Base-by-base conservation (phyloP, 2,113 vertebrate genomes). In the Oenanthe melanoleuca region DNA sequence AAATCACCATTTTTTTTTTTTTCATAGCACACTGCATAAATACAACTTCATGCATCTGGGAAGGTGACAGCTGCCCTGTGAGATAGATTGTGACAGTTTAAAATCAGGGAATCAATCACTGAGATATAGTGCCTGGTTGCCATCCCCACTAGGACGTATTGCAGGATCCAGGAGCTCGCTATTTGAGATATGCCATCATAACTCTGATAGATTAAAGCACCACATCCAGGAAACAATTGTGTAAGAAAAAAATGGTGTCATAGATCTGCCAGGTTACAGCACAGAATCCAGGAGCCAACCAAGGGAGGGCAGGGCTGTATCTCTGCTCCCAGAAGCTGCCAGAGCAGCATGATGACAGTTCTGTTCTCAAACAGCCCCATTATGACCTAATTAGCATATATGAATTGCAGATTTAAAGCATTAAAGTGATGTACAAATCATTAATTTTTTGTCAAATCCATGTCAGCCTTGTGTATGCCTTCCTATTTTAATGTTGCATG, bases 381-480 rank as follows among this genome's bases (percentile, higher is more conserved):
- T 98, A 98, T 94, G 96, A 97, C 90, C 97, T 98, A 98, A 98
- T 98, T 98, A 98, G 97, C 98, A 98, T 98, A 98, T 93, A 98
- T 98, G 98, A 98, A 98, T 98, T 98, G 98, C 97, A 98, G 97
- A 98, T 98, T 98, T 94, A 95, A 98, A 95, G 96, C 97, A 98
- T 98, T 98, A 98, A 98, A 98, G 97, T 98, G 98, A 98, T 98
- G 98, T 98, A 98, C 97, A 98, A 98, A 98, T 98, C 98, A 98
- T 98, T 98, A 98, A 98, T 98, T 98, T 98, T 98, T 98, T 98
- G 98, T 98, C 98, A 98, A 98, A 98, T 98, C 89, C 92, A 95
- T 98, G 97, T 98, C 98, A 97, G 96, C 96, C 97, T 95, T 98
- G 97, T 97, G 97, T 98, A 97, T 97, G 97, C 96, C 94, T 98